These are phyloP conservation scores for Sylvietta virens DNA, from an alignment of 2,113 vertebrate species.

Conservation along the genomic window DNA sequence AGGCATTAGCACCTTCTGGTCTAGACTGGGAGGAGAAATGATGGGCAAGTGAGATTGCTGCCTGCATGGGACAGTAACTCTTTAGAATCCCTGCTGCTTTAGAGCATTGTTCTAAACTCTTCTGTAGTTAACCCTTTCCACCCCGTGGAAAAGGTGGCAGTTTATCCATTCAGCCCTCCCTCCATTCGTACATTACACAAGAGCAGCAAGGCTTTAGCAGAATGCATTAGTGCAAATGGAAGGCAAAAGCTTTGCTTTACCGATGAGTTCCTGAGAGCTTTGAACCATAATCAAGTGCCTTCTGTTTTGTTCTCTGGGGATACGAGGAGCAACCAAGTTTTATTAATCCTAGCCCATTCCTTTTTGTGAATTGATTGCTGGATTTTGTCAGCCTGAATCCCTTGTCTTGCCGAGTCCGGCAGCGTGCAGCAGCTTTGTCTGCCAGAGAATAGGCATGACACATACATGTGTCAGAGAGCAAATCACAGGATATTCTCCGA, in stretches of 20 bases:
- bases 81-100: background rate
- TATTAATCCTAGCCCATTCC: background rate
- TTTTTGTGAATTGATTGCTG: background rate
- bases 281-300: background rate
- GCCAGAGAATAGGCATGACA: background rate
- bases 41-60: background rate
- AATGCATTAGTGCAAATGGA: background rate
- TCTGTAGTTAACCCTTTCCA: background rate
- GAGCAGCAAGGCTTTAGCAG: background rate
- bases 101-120: background rate
- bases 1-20: background rate
- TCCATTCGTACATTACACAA: rapidly evolving
- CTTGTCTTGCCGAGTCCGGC: background rate
- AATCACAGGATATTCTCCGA: background rate
- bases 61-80: background rate
- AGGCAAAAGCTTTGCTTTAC: background rate
- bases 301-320: background rate
- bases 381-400: background rate
- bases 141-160: background rate
- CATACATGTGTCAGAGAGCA: rapidly evolving
- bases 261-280: background rate
- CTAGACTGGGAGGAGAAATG: background rate
- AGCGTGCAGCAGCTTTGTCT: rapidly evolving
- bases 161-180: background rate
- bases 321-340: background rate